Base-by-base conservation (phyloP, 2,888 invertebrate genomes). In the Standfussiana lucernea region DNA sequence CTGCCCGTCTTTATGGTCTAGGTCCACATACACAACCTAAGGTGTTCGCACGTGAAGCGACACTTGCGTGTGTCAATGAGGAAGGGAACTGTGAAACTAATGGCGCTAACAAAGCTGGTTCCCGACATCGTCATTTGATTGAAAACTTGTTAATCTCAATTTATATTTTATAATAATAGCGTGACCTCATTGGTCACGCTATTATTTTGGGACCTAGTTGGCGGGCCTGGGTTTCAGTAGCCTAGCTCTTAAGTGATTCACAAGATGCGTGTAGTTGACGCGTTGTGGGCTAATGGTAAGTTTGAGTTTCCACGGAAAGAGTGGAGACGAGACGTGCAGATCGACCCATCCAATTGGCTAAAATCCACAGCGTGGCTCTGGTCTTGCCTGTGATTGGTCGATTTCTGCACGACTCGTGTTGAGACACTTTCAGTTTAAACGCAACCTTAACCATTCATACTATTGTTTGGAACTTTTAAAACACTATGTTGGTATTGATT, bases 1-100 rank as follows among this genome's bases (percentile, higher is more conserved):
- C 72, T 75, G 59, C 7, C 37, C 59, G 61, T 67, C 45, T 79
- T 81, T 83, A 74, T 72, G 32, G 64, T 5, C 15, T 50, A 21
- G 21, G 35, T 4, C 35, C 24, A 4, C 61, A 21, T 61, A 10
- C 61, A 61, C 35, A 2, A 4, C 61, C 21, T 35, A 11, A 61
- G 53, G 11, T 53, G 13, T 8, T 37, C n/a, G n/a, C n/a, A n/a
- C n/a, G 37, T 37, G 37, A 37, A 6, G 7, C n/a, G n/a, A 37
- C 3, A 37, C 37, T 37, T 37, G 5, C 37, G 4, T 37, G 6
- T 37, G 37, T 37, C 37, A 37, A 37, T 37, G 37, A n/a, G 5
- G 37, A 37, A 37, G 37, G 37, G 37, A 37, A 37, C 6, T 37
- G 6, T 37, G 37, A 37, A 37, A 37, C 37, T 37, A 8, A 37